A percentile compares a stretch with the other conserved stretches of the same genome.
Evolutionary conservation across 1,140 invertebrate species (phyloP).

Genomic region (Papilio polyxenes): DNA sequence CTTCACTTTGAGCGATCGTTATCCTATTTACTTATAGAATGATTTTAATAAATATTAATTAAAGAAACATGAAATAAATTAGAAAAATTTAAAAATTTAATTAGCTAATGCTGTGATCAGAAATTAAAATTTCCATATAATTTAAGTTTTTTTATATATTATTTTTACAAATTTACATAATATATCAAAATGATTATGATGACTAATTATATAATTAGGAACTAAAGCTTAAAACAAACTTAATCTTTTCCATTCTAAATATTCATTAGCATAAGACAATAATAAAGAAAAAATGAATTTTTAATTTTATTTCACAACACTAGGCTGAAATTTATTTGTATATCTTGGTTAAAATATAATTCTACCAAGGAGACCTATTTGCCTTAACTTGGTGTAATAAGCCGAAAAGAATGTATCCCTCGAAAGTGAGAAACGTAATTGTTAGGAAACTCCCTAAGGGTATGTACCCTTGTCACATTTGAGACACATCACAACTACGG

Average conservation of each 20-base stretch:
- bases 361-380: background rate
- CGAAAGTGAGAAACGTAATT: background rate
- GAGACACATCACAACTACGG: background rate
- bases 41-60: background rate
- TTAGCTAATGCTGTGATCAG: too few species aligned
- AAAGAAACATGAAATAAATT: too few species aligned
- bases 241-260: too few species aligned
- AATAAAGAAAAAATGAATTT: too few species aligned
- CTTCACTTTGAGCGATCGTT: background rate
- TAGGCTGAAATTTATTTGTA: background rate
- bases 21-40: background rate
- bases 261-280: too few species aligned
- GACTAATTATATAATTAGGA: too few species aligned
- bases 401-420: background rate
- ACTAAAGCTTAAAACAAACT: too few species aligned
- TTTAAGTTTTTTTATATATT: too few species aligned
- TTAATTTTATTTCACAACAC: background rate
- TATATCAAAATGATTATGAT: too few species aligned
- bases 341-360: background rate
- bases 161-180: too few species aligned
- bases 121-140: too few species aligned
- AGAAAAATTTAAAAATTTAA: too few species aligned
- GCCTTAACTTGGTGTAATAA: background rate
- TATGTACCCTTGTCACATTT: slow-evolving; percentile 8
- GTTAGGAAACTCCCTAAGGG: background rate